phyloP scores from a whole-genome alignment of 2,797 vertebrate genomes.

The Cryptoblepharus egeriae region DNA sequence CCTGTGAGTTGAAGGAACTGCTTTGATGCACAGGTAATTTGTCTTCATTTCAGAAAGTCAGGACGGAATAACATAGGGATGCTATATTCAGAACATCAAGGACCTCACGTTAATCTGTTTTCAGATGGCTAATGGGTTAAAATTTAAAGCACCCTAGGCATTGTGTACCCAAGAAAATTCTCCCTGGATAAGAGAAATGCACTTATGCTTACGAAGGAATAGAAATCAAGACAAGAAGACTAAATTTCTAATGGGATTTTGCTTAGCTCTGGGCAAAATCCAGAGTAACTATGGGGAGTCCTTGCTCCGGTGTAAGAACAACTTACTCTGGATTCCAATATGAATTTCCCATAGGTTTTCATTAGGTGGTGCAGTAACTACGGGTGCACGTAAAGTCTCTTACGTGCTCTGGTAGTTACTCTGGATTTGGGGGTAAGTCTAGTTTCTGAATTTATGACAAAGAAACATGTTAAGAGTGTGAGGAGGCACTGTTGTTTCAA shows the following conservation, averaged over 20 bases:
- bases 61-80: background rate
- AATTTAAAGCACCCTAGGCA: too few species aligned
- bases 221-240: background rate
- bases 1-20: background rate
- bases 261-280: background rate
- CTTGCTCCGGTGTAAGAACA: too few species aligned
- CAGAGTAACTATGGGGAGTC: too few species aligned
- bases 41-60: background rate
- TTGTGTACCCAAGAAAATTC: background rate
- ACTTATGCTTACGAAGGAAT: background rate
- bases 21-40: background rate
- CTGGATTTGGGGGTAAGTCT: too few species aligned
- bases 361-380: too few species aligned
- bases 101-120: background rate
- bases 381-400: too few species aligned
- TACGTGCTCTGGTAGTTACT: too few species aligned
- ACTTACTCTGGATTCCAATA: too few species aligned
- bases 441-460: too few species aligned
- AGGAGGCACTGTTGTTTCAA: background rate
- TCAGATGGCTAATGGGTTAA: background rate
- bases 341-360: too few species aligned
- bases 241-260: background rate
- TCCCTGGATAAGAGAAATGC: background rate
- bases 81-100: background rate
- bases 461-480: background rate